Evolutionary conservation across 2,113 vertebrate genomes (phyloP).

Genomic region (Megatriorchis doriae): DNA sequence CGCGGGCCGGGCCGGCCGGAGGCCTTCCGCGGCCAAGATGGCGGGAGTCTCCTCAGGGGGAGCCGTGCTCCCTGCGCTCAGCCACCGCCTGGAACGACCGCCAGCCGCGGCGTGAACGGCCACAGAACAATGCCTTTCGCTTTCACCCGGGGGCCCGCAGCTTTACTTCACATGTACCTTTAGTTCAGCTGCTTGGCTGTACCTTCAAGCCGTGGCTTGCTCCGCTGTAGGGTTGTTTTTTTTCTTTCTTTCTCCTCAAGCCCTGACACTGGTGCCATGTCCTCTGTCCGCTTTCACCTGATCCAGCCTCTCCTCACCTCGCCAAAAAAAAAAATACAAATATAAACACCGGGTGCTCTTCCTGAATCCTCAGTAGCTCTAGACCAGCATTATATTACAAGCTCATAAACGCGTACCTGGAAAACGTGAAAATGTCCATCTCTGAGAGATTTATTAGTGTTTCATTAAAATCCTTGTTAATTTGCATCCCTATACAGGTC

Average conservation of each 20-base stretch:
- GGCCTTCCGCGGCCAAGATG: too few species aligned
- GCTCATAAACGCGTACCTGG: background rate
- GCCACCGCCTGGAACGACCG: background rate
- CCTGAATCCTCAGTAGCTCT: background rate
- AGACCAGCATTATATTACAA: too few species aligned
- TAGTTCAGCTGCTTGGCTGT: accelerated
- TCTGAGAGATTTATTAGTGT: background rate
- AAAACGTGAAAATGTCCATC: background rate
- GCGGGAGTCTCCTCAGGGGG: background rate
- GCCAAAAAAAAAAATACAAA: background rate
- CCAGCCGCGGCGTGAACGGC: too few species aligned
- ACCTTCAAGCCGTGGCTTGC: background rate
- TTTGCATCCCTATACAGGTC: background rate
- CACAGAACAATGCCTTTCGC: background rate
- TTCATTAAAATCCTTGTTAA: background rate
- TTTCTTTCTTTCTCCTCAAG: background rate
- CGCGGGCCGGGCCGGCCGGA: too few species aligned
- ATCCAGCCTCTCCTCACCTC: background rate
- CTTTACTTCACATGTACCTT: background rate
- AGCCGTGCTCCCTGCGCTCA: background rate
- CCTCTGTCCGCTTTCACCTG: accelerated
- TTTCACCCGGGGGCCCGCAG: background rate
- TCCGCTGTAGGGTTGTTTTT: too few species aligned
- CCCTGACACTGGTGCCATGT: accelerated
- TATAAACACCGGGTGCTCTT: background rate